phyloP scores from a whole-genome alignment of 2,888 invertebrate genomes.

The Aspidiotus rigidus region DNA sequence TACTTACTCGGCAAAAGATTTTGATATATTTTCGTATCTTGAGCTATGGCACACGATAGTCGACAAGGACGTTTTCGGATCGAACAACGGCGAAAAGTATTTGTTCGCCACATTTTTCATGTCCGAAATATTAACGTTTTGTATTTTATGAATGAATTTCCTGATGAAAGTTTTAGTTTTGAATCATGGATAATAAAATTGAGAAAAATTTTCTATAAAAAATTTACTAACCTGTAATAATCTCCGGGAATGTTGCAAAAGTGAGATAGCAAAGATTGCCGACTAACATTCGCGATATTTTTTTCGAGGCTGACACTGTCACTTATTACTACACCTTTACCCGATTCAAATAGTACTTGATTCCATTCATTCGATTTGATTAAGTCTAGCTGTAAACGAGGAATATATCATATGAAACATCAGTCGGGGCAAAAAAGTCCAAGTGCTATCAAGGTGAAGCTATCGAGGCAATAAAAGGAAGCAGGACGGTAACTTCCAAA shows the following conservation, averaged over 20 bases:
- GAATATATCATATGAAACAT: no score
- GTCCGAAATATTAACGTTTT: slow-evolving; percentile 49
- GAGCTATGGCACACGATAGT: slow-evolving; percentile 68
- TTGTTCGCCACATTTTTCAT: slow-evolving; percentile 58
- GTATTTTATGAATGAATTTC: slow-evolving; percentile 32
- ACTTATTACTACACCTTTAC: slow-evolving; percentile 76
- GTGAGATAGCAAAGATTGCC: slow-evolving; percentile 62
- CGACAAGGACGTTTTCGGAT: slow-evolving; percentile 52
- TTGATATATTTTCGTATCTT: slow-evolving; percentile 48
- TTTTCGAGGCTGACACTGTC: slow-evolving; percentile 74
- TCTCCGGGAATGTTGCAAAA: slow-evolving; percentile 56
- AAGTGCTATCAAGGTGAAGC: no score
- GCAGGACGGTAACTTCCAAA: no score
- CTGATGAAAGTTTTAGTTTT: slow-evolving; percentile 17
- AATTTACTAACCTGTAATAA: slow-evolving; percentile 53
- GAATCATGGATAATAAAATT: neutral
- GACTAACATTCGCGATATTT: slow-evolving; percentile 63
- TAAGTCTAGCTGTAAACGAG: no score
- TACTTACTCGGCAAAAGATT: slow-evolving; percentile 46
- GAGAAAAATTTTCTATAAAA: slow-evolving; percentile 20
- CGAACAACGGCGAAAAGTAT: slow-evolving; percentile 62
- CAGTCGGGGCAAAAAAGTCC: no score
- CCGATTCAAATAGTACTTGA: slow-evolving; percentile 65
- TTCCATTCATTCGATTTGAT: slow-evolving; percentile 51
- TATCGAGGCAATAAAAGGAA: no score